Conservation (phyloP, 1,140 invertebrate genomes). For the Hormaphis cornu region DNA sequence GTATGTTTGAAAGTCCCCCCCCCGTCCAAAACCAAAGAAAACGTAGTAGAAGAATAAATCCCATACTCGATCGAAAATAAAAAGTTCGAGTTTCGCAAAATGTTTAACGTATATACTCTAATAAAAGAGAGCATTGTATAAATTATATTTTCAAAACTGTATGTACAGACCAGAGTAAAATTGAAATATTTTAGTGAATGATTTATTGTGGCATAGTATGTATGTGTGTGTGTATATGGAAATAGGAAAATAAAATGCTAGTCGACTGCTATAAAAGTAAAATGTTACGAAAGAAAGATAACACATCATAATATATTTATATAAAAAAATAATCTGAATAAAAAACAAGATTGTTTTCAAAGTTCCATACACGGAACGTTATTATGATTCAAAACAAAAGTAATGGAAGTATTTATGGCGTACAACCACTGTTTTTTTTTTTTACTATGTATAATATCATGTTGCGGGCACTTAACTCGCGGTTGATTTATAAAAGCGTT, state of each 20-base stretch:
- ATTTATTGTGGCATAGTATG: not conserved
- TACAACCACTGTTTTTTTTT: too few relatives aligned
- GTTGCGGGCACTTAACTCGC: too few relatives aligned
- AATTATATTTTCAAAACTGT: slow-evolving; percentile 19
- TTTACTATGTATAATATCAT: too few relatives aligned
- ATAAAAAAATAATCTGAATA: too few relatives aligned
- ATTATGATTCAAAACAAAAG: too few relatives aligned
- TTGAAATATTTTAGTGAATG: slow-evolving; percentile 1
- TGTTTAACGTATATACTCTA: not conserved
- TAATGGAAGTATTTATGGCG: too few relatives aligned
- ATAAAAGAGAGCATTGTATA: not conserved
- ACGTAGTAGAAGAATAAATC: not conserved
- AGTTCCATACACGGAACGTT: too few relatives aligned
- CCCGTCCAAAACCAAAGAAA: not conserved
- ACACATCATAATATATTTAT: too few relatives aligned
- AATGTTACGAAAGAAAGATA: not conserved
- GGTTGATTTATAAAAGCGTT: too few relatives aligned
- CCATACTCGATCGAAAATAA: slow-evolving; percentile 4
- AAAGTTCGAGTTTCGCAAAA: slow-evolving; percentile 2
- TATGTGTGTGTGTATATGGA: too few relatives aligned
- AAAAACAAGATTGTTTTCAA: too few relatives aligned
- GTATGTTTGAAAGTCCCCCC: not conserved
- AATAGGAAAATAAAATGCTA: not conserved
- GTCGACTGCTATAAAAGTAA: not conserved
- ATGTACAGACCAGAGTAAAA: slow-evolving; percentile 1